Conservation (phyloP, 2,888 invertebrate species). For the Heliothis peltigera region DNA sequence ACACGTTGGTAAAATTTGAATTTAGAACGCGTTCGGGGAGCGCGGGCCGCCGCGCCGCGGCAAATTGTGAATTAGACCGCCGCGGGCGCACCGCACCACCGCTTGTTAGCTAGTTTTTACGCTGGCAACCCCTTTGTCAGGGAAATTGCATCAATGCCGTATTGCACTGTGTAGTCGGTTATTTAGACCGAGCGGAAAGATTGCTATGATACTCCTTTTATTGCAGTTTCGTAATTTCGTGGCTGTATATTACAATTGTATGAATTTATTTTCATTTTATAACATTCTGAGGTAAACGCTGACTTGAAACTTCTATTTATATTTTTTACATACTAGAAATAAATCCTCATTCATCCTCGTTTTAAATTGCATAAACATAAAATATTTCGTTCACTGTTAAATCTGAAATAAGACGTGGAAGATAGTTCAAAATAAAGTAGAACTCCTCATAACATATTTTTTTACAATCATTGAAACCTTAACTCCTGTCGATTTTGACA, state of each 20-base stretch:
- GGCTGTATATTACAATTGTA: conserved; percentile 13
- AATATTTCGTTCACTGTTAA: too few species aligned
- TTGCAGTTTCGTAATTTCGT: conserved; percentile 45
- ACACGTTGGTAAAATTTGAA: conserved; percentile 82
- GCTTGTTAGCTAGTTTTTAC: conserved; percentile 89
- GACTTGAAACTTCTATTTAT: neutral
- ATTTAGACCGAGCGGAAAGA: conserved; percentile 74
- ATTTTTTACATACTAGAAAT: neutral
- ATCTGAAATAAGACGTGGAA: too few species aligned
- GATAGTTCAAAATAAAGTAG: too few species aligned
- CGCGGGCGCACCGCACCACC: conserved; percentile 79
- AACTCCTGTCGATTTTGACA: conserved; percentile 11
- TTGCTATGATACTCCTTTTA: conserved; percentile 61
- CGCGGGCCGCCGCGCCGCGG: conserved; percentile 72
- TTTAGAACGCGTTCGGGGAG: conserved; percentile 83
- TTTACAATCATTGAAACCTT: neutral
- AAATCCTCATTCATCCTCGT: neutral
- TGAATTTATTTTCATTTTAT: conserved; percentile 3
- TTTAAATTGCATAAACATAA: neutral
- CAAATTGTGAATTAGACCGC: conserved; percentile 86
- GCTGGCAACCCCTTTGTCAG: conserved; percentile 83
- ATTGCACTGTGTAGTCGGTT: conserved; percentile 70
- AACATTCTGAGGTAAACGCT: neutral
- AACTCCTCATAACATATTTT: neutral
- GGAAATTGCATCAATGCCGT: conserved; percentile 81